Base-by-base conservation (phyloP, 1,140 invertebrate genomes). In the Drosophila azteca region DNA sequence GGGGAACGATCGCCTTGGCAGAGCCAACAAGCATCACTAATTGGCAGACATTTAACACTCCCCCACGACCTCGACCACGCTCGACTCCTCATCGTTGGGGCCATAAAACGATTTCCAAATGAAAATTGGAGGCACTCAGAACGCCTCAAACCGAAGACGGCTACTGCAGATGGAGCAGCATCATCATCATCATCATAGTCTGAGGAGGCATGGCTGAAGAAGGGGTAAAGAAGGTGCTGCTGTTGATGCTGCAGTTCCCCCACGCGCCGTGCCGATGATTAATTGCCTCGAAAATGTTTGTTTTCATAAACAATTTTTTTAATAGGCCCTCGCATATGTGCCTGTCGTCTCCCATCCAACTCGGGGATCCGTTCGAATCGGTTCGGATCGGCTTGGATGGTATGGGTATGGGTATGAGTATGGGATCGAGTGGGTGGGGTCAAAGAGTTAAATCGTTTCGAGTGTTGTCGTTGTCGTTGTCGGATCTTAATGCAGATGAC, bases 251-350 rank as follows among this genome's bases (percentile, higher is more conserved):
- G 70, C 22, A 51, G 43, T 76, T 71, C 83, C 77, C 82, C 79
- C 83, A 83, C 83, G 79, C 75, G 66, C 46, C 73, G 2, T 77
- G 71, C 51, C 72, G 79, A 88, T 88, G 84, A 88, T 88, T 84
- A 88, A 88, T 88, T 66, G 84, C 53, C 61, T 51, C 75, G 73
- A 64, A 89, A 88, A 88, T 84, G 84, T 89, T 84, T 89, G 80
- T 90, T 88, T 88, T 88, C 84, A 88, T 88, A 88, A 88, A 88
- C 84, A 88, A 88, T 89, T 84, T 88, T 88, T 88, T 88, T 64
- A 89, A 88, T 88, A 84, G 83, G 54, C 72, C 64, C 70, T 45
- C 67, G 73, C 77, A 73, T 85, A 59, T 84, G 41, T 51, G 60
- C 29, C 53, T 72, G 53, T 72, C 50, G 58, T 24, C 31, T 31